These are phyloP conservation scores for Coelopa pilipes DNA, from an alignment of 2,888 invertebrate genomes.

Conservation along the genomic window DNA sequence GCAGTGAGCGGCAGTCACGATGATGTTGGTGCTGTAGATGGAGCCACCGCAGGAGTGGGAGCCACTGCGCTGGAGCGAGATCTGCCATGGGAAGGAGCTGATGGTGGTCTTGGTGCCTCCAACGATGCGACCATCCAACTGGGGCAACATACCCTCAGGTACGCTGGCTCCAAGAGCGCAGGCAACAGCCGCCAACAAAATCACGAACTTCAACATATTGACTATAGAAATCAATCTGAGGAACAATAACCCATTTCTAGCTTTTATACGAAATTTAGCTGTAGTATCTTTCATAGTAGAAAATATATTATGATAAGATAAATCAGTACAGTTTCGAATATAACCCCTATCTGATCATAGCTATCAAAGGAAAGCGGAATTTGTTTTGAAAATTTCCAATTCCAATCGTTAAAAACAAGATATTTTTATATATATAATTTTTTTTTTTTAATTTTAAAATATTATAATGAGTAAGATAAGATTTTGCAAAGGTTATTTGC, in stretches of 20 bases:
- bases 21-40: constrained; percentile 65
- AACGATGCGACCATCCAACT: constrained; percentile 47
- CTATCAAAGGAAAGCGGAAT: too few relatives aligned
- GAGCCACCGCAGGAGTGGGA: constrained; percentile 70
- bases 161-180: constrained; percentile 33
- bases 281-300: too few relatives aligned
- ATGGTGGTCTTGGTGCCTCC: constrained; percentile 49
- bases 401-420: too few relatives aligned
- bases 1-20: constrained; percentile 74
- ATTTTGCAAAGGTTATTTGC: too few relatives aligned
- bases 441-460: too few relatives aligned
- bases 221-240: constrained; percentile 14
- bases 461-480: too few relatives aligned
- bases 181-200: constrained; percentile 4
- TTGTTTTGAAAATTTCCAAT: too few relatives aligned
- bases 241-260: not conserved
- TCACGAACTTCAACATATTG: constrained; percentile 39
- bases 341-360: too few relatives aligned
- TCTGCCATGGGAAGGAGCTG: constrained; percentile 46
- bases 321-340: too few relatives aligned
- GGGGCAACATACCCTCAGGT: constrained; percentile 32
- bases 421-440: too few relatives aligned
- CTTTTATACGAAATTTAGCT: not conserved
- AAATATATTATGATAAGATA: too few relatives aligned
- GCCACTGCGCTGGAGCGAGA: constrained; percentile 53